Evolutionary conservation across 2,113 vertebrate genomes (phyloP), one percentile per base, ranked within the genome.

Genomic region (Agelaius phoeniceus): DNA sequence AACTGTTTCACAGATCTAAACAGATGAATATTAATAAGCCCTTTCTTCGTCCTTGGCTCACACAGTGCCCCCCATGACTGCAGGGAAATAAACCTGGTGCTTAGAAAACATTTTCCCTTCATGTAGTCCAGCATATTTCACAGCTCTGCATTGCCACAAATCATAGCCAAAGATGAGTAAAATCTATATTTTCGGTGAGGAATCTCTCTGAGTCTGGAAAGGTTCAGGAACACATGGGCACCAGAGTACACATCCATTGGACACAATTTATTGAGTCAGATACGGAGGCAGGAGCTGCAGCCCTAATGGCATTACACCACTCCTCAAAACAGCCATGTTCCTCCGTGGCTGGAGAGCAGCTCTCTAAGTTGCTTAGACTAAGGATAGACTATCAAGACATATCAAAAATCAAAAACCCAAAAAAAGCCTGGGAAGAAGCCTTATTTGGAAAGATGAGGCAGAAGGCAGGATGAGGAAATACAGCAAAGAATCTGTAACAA

Each of bases 31-130:
- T 54, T 58, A 41, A 33, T 54, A 73, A 89, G 72, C 43, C 86
- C 26, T 96, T 88, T 81, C 78, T 96, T 74, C 21, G 71, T 93
- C 54, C 24, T 93, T 97, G 97, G 87, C 90, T 97, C 80, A 67
- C 31, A 51, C n/a, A 83, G n/a, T 84, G 79, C 44, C 26, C 67
- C 23, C 28, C 37, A 62, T 91, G 73, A 88, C 43, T 74, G 24
- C 7, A 44, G 12, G 23, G 46, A 35, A 94, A 92, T 92, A 93
- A 41, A 4, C 37, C 46, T 69, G 37, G 44, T 93, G 72, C 80
- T 93, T 96, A 71, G 92, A 71, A 97, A 96, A 96, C 54, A 89
- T 96, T 97, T 96, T 85, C 68, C 58, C 49, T 96, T 96, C 31
- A 6, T 68, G 62, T 95, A 91, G n/a, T 88, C 84, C 77, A 91